A percentile compares a stretch with the other conserved stretches of the same genome.
phyloP scores from a whole-genome alignment of 2,113 vertebrate species.

The Spheniscus mendiculus region DNA sequence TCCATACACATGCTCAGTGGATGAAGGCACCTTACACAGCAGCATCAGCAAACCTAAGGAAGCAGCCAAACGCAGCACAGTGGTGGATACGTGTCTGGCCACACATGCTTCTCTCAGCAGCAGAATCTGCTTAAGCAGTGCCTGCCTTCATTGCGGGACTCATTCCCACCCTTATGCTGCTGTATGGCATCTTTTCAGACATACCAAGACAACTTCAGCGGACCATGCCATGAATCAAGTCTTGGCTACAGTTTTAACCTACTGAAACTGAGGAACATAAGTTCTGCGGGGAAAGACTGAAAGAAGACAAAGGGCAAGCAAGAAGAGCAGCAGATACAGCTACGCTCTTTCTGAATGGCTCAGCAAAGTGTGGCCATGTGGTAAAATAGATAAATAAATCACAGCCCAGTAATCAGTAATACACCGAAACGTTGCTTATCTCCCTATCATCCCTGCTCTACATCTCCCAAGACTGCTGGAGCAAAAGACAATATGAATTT shows the following conservation, averaged over 20 bases:
- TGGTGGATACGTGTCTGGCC: background rate
- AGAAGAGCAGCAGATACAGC: background rate
- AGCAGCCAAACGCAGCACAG: background rate
- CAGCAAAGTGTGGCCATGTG: background rate
- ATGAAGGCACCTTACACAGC: background rate
- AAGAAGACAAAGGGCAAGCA: background rate
- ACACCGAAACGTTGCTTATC: background rate
- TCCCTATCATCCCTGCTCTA: background rate
- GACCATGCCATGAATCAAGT: background rate
- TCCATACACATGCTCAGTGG: background rate
- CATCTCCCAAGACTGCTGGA: background rate
- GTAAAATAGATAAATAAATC: background rate
- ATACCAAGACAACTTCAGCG: background rate
- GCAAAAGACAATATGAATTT: background rate
- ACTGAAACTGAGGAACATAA: fast-evolving
- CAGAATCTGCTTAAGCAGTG: background rate
- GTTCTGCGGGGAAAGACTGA: background rate
- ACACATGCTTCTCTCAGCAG: background rate
- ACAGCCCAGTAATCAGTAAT: background rate
- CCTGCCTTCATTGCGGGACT: background rate
- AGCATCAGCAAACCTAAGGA: background rate
- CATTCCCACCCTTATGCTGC: background rate
- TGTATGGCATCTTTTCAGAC: background rate
- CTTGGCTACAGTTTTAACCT: background rate
- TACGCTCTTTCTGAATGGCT: background rate